Evolutionary conservation across 2,888 invertebrate genomes (phyloP), one percentile per base, ranked within the genome.

Genomic region (Craniophora ligustri): DNA sequence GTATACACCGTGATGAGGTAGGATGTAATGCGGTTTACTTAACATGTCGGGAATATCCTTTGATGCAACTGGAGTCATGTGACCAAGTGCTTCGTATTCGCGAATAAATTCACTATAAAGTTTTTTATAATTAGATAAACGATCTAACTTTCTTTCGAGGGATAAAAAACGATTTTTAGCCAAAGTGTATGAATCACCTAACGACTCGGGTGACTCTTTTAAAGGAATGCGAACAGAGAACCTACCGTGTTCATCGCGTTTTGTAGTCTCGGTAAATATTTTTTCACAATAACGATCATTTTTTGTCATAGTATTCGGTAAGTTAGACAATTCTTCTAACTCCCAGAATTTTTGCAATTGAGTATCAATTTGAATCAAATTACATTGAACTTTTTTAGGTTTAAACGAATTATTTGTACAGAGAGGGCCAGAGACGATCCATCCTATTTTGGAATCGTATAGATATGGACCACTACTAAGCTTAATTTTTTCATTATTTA

Each of bases 1-100:
- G 13, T 19, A 32, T 34, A 49, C 41, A 26, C 42, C 49, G 26
- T 49, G 42, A 35, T 35, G 34, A 13, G 48, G 35, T 23, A 26
- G 10, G 13, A 30, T 6, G 5, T 45, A 45, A 18, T 45, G 44
- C 10, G 45, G 26, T 45, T 45, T 18, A 28, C 26, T 35, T 35
- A 35, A 18, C 13, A 26, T 13, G 8, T 32, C 8, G 5, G 6
- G 10, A 14, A 28, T 21, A 0, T 44, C 23, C 8, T 8, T 8
- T 23, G 21, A 23, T 11, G 38, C 38, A 3, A 7, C n/a, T n/a
- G n/a, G 19, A 8, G 19, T n/a, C 38, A 47, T 38, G 15, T 38
- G 38, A 10, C 38, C 38, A 3, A 38, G 23, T 31, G 36, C 11
- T 2, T 47, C 38, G 11, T 38, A 47, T 19, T 46, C 46, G 2